Base-by-base conservation (phyloP, 2,797 vertebrate species). In the Momotus momota region DNA sequence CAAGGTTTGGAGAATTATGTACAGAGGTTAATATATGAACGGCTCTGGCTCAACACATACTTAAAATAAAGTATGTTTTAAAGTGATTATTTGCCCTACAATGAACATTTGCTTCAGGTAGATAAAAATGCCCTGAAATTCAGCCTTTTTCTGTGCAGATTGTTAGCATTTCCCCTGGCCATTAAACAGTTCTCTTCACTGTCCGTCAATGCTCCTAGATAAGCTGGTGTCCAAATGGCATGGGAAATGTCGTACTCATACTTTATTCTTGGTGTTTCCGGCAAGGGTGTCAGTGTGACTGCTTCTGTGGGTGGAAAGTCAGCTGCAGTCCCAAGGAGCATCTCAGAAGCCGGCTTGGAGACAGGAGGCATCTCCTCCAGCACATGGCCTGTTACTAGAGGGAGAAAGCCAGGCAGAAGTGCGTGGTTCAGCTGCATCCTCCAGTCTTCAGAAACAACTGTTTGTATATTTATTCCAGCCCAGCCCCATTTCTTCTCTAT, bases 1-100 rank as follows among this genome's bases (percentile, higher is more conserved):
- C 69, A 72, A 49, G 78, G 86, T 90, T 84, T 77, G 45, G 29
- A 89, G 49, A 90, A 69, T 91, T 91, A 84, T 81, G 12, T 71
- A 64, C 67, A 64, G 85, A 82, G 55, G 79, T 92, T 89, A 92
- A 94, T 89, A 95, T 48, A 87, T 64, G 69, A 92, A 49, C 25
- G 73, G 25, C 29, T 80, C 71, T 77, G 52, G 22, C 61, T 85
- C 46, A 70, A 77, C 31, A 73, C 18, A 64, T 72, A 85, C 61
- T 86, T 96, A 79, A 94, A 89, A 77, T 26, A 62, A 77, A 94
- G 49, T 81, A 73, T 17, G 57, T 88, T 88, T 92, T 45, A 77
- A 92, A 91, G 74, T 61, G 12, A 93, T 88, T 90, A 55, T 89
- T 95, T 70, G 52, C 57, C 57, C 78, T 91, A 46, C 74, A 77